Base-by-base conservation (phyloP, 2,797 vertebrate genomes). In the Ceryle rudis region DNA sequence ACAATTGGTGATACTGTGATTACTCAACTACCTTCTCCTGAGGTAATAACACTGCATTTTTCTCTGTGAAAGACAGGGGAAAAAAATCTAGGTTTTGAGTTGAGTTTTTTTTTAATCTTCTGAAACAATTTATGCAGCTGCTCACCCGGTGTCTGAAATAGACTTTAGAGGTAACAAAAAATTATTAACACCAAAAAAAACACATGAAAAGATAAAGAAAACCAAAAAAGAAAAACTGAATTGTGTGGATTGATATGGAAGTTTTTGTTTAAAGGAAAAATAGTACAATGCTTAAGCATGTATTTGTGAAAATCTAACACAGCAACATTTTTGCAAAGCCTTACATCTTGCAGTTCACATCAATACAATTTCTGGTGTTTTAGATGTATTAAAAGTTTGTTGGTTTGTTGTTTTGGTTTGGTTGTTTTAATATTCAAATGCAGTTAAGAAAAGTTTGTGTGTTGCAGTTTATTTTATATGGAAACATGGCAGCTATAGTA, bases 11-110 rank as follows among this genome's bases (percentile, higher is more conserved):
- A 95, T 7, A 5, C 23, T 23, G 96, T 77, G 16, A 54, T 95
- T 4, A 94, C 87, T 73, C 90, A 46, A 15, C 97, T 99, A n/a
- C 99, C 99, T 16, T 99, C 99, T 94, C 99, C 99, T 70, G 98
- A 99, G 97, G 99, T 99, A 99, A 98, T 6, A 28, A 74, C 3
- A 70, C 44, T 77, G 10, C 12, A 39, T 65, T 91, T 81, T 88
- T 74, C n/a, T 71, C 73, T 73, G 3, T 55, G 44, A 92, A 80
- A 83, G 5, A 60, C 17, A 54, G 7, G 29, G 18, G 19, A 1
- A 19, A 42, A 46, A n/a, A 54, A 33, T 22, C n/a, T 33, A 57
- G 16, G 8, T 33, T 39, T 1, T 11, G 2, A 1, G 8, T 28
- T 16, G 6, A 3, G 9, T 0, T 12, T 28, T 6, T 31, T 46